Conservation (phyloP, 2,888 invertebrate species). For the Drosophila mulleri region DNA sequence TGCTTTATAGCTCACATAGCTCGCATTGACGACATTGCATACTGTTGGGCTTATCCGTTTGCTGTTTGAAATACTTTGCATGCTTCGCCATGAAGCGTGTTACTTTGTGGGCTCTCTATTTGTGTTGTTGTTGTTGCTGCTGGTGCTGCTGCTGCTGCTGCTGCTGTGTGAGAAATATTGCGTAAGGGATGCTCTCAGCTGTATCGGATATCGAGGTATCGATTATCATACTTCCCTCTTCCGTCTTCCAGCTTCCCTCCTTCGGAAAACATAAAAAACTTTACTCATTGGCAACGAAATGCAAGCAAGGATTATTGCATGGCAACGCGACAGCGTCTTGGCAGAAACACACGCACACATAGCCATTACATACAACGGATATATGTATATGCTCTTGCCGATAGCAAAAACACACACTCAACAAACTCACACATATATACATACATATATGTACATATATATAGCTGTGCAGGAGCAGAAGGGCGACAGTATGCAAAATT, state of each 20-base stretch:
- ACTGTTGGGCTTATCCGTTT: constrained; percentile 22
- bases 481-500: constrained; percentile 66
- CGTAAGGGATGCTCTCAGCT: constrained; percentile 27
- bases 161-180: constrained; percentile 31
- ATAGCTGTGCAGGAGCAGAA: constrained; percentile 1
- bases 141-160: background rate
- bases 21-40: constrained; percentile 20
- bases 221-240: constrained; percentile 38
- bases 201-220: constrained; percentile 43
- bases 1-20: constrained; percentile 2
- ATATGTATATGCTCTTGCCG: constrained; percentile 34
- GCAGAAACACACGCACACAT: constrained; percentile 21
- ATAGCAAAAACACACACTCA: constrained; percentile 26
- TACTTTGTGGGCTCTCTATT: constrained; percentile 17
- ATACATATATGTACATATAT: background rate
- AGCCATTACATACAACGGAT: constrained; percentile 37
- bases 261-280: constrained; percentile 18
- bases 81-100: constrained; percentile 8
- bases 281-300: constrained; percentile 37
- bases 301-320: constrained; percentile 51
- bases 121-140: constrained; percentile 18
- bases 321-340: constrained; percentile 48
- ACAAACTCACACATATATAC: background rate
- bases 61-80: constrained; percentile 27
- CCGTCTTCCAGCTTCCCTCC: too few species aligned